Evolutionary conservation across 2,797 vertebrate genomes (phyloP), one percentile per base, ranked within the genome.

Genomic region (Cynopterus sphinx): DNA sequence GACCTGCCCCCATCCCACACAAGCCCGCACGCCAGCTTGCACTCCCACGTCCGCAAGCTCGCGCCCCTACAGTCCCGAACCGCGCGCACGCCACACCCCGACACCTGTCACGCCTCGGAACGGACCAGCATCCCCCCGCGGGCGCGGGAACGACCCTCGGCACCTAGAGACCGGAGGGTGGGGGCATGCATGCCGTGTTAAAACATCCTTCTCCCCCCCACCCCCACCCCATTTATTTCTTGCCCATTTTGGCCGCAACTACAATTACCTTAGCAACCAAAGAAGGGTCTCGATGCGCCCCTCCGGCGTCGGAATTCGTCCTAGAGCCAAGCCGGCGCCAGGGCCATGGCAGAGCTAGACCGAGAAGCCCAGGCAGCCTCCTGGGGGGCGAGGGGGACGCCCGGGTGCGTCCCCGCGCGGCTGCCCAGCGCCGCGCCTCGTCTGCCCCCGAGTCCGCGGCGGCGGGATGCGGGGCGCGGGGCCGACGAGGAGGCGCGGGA

Each of bases 241-340:
- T 53, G 70, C 87, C 87, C 88, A 1, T 59, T 86, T 85, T 79
- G 41, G 82, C 87, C 90, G 93, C 95, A 96, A 94, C 85, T 90
- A 89, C 98, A 97, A 98, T 99, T 99, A 99, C 99, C 99, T 99
- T 99, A 98, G 98, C 98, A 98, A 98, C 98, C 98, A 98, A 98
- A 98, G 96, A 98, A 98, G 89, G 98, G 97, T 97, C 95, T 92
- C 97, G 97, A 98, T 97, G 98, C 98, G n/a, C 97, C 98, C 98
- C 97, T 97, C 98, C 73, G 84, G 96, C 95, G 97, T 97, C 96
- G 94, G 96, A 97, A 98, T 98, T 97, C 98, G 96, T 93, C 98
- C 98, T 99, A 99, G 98, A 98, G 99, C 98, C 98, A 97, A 98
- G 98, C 98, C 97, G 97, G 98, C 97, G 98, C 97, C 98, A 92